Evolutionary conservation across 1,140 invertebrate genomes (phyloP).

Genomic region (Ridgeia piscesae): DNA sequence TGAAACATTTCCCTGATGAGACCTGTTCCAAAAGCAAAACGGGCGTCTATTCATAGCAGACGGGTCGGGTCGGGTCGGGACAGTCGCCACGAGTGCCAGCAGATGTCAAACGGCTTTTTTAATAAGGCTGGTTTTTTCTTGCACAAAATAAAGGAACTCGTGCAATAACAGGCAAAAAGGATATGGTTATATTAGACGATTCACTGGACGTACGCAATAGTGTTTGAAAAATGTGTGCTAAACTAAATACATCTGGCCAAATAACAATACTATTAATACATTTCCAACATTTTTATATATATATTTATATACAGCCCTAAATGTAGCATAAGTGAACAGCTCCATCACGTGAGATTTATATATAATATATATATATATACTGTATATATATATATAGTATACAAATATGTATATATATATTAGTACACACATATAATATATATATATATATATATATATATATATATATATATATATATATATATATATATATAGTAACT

Average conservation of each 20-base stretch:
- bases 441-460: too few relatives aligned
- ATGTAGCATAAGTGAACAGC: too few relatives aligned
- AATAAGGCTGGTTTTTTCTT: background rate
- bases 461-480: too few relatives aligned
- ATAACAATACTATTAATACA: background rate
- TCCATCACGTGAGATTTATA: too few relatives aligned
- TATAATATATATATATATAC: too few relatives aligned
- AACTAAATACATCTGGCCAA: background rate
- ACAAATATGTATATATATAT: too few relatives aligned
- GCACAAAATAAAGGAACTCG: background rate
- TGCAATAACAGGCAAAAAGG: background rate
- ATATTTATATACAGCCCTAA: too few relatives aligned
- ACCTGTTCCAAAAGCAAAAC: constrained; percentile 33
- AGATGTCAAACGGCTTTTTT: background rate
- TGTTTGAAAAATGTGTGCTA: background rate
- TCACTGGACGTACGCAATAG: background rate
- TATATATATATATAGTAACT: too few relatives aligned
- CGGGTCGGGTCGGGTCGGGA: too few relatives aligned
- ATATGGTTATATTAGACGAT: background rate
- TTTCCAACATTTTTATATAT: too few relatives aligned
- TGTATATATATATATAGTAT: too few relatives aligned
- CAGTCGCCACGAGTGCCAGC: background rate
- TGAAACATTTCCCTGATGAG: constrained; percentile 32
- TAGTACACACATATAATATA: too few relatives aligned
- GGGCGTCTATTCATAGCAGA: background rate